Evolutionary conservation across 2,888 invertebrate species (phyloP).

Genomic region (Spodoptera picta): DNA sequence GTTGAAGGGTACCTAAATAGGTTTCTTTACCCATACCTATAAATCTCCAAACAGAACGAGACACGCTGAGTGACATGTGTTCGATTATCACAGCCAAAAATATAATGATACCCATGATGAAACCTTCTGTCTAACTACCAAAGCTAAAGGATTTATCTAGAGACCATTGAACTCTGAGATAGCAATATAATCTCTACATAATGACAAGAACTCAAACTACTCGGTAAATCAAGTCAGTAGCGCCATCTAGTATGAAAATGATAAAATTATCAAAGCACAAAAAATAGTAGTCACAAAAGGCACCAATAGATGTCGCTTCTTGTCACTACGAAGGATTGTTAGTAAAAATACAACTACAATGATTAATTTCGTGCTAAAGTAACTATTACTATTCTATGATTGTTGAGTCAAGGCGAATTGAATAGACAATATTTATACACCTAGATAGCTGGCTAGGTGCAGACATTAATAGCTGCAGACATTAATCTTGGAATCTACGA

Average conservation of each 20-base stretch:
- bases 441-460: not conserved
- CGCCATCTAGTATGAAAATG: conserved; percentile 24
- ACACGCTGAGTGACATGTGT: no score
- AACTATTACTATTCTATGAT: conserved; percentile 7
- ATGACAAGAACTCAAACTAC: not conserved
- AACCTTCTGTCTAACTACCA: no score
- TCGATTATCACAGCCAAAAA: no score
- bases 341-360: conserved; percentile 2
- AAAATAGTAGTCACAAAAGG: not conserved
- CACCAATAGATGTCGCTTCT: conserved; percentile 27
- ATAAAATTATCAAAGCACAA: not conserved
- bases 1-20: not conserved
- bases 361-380: conserved; percentile 10
- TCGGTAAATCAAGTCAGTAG: not conserved
- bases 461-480: no score
- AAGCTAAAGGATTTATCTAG: no score
- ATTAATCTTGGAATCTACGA: no score
- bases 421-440: not conserved
- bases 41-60: no score
- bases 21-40: not conserved
- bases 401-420: not conserved
- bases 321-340: not conserved
- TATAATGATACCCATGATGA: no score
- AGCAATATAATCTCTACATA: no score
- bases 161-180: no score